Conservation (phyloP, 2,888 invertebrate genomes). For the Drosophila siamana region DNA sequence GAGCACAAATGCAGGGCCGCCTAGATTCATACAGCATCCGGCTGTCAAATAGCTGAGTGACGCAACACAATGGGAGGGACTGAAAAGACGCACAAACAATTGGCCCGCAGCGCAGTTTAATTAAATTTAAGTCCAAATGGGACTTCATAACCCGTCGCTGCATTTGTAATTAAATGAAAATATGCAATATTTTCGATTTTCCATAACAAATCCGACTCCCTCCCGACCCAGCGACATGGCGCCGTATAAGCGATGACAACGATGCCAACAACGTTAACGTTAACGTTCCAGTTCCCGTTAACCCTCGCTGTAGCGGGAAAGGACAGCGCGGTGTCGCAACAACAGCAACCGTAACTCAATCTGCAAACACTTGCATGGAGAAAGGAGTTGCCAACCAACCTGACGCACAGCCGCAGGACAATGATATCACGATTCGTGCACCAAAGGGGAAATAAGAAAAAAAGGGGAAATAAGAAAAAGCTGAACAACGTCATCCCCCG, state of each 20-base stretch:
- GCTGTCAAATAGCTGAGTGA: background rate
- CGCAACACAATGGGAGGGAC: background rate
- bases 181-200: slow-evolving; percentile 63
- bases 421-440: slow-evolving; percentile 42
- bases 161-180: slow-evolving; percentile 64
- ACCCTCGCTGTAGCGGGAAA: too few relatives aligned
- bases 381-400: slow-evolving; percentile 51
- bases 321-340: slow-evolving; percentile 23
- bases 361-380: slow-evolving; percentile 55
- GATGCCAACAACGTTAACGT: slow-evolving; percentile 13
- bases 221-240: slow-evolving; percentile 16
- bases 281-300: slow-evolving; percentile 3
- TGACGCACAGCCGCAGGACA: slow-evolving; percentile 52
- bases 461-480: slow-evolving; percentile 15
- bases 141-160: slow-evolving; percentile 56
- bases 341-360: slow-evolving; percentile 66
- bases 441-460: slow-evolving; percentile 15
- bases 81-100: slow-evolving; percentile 12
- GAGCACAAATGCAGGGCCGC: slow-evolving; percentile 6
- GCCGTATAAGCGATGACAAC: slow-evolving; percentile 49
- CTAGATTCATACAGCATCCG: background rate
- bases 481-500: background rate
- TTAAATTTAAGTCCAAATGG: slow-evolving; percentile 60
- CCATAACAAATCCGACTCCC: slow-evolving; percentile 51
- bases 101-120: slow-evolving; percentile 35